Evolutionary conservation across 2,797 vertebrate species (phyloP).

Genomic region (Sebastiscus albofasciatus): DNA sequence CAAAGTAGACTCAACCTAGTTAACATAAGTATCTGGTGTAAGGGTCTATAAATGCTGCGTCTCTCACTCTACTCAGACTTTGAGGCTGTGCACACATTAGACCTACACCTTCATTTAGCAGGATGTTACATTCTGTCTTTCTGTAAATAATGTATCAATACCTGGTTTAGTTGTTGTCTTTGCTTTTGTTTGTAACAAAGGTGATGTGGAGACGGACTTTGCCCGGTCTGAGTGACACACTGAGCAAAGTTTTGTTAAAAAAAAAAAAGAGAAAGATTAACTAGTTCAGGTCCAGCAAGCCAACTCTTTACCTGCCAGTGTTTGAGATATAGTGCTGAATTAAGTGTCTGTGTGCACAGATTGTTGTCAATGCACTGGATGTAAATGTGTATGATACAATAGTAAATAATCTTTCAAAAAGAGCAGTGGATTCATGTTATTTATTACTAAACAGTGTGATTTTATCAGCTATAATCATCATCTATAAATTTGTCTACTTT

Average conservation of each 20-base stretch:
- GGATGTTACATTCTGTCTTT: conserved; percentile 38
- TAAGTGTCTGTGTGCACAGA: conserved; percentile 80
- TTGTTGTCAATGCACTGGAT: conserved; percentile 76
- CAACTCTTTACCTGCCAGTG: conserved; percentile 61
- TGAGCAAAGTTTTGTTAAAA: conserved; percentile 40
- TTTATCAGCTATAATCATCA: not conserved
- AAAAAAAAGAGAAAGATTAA: conserved; percentile 10
- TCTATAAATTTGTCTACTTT: not conserved
- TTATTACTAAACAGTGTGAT: not conserved
- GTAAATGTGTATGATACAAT: conserved; percentile 81
- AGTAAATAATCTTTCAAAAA: conserved; percentile 79
- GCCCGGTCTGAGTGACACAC: conserved; percentile 16
- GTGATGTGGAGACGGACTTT: conserved; percentile 37
- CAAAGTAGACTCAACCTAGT: conserved; percentile 12
- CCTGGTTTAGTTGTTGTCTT: conserved; percentile 65
- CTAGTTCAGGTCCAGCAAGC: conserved; percentile 37
- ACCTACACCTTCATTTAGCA: conserved; percentile 10
- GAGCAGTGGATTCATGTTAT: conserved; percentile 17
- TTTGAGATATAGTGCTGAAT: conserved; percentile 73
- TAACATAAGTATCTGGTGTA: conserved; percentile 1
- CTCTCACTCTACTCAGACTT: conserved; percentile 15
- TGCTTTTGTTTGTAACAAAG: conserved; percentile 62
- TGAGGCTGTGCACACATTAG: not conserved
- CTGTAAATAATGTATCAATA: conserved; percentile 65
- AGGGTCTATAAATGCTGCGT: not conserved